Percentiles rank a stretch among this genome's conserved stretches.
Conservation (phyloP, 2,113 vertebrate genomes). For the Rhinolophus sinicus region DNA sequence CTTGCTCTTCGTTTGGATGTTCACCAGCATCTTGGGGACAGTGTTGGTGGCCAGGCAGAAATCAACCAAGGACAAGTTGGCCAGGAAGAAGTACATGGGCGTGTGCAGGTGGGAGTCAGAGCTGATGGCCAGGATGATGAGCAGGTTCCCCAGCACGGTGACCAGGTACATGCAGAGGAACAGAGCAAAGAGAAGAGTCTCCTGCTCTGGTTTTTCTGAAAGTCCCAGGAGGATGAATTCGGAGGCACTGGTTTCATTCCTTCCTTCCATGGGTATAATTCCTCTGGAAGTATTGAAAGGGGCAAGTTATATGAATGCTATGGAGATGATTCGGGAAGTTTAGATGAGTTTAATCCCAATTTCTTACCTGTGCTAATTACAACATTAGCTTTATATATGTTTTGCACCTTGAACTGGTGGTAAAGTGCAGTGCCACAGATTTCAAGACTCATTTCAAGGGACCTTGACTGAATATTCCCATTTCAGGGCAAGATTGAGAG, state of each 20-base stretch:
- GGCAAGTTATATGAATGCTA: neutral
- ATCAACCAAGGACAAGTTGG: conserved; percentile 77
- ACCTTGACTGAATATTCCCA: neutral
- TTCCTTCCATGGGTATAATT: conserved; percentile 21
- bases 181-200: conserved; percentile 60
- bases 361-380: neutral
- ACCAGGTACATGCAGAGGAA: conserved; percentile 70
- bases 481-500: neutral
- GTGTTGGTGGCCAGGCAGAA: conserved; percentile 69
- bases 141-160: conserved; percentile 43
- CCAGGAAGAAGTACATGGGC: conserved; percentile 80
- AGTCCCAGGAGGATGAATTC: conserved; percentile 77
- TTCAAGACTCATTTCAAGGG: no score
- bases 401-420: neutral
- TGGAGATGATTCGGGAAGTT: neutral
- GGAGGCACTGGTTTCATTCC: neutral
- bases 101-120: conserved; percentile 68
- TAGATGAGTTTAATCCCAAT: neutral
- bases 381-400: no score
- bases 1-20: conserved; percentile 53
- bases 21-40: conserved; percentile 72
- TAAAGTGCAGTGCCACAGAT: no score
- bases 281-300: neutral
- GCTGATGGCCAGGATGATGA: conserved; percentile 70
- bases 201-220: conserved; percentile 48